Evolutionary conservation across 2,888 invertebrate genomes (phyloP).

Genomic region (Gymnocheta viridis): DNA sequence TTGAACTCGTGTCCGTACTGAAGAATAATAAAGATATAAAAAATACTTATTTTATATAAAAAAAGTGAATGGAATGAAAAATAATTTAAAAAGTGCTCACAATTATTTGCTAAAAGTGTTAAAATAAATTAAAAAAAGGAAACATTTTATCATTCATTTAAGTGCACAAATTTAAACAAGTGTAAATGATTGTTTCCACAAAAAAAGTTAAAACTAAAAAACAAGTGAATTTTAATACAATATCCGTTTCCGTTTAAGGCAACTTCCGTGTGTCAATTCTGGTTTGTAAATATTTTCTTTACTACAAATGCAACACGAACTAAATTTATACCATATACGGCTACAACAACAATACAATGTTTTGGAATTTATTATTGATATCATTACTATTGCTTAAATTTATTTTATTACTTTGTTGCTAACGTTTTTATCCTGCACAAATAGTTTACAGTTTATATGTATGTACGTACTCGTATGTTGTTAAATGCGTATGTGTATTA

Average conservation of each 20-base stretch:
- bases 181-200: slow-evolving; percentile 14
- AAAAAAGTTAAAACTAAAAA: slow-evolving; percentile 21
- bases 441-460: slow-evolving; percentile 8
- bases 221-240: slow-evolving; percentile 70
- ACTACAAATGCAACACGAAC: not conserved
- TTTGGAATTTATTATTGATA: slow-evolving; percentile 4
- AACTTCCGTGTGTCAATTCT: slow-evolving; percentile 67
- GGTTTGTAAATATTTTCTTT: slow-evolving; percentile 58
- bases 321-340: not conserved
- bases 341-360: not conserved
- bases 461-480: not conserved
- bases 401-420: not conserved
- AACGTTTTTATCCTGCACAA: not conserved
- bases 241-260: slow-evolving; percentile 70
- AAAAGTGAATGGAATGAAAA: not conserved
- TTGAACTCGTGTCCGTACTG: slow-evolving; percentile 59
- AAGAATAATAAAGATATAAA: slow-evolving; percentile 44
- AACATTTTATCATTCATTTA: not conserved
- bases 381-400: not conserved
- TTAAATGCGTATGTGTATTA: not conserved
- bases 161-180: slow-evolving; percentile 20
- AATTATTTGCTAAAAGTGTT: slow-evolving; percentile 6
- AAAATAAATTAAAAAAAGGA: not conserved
- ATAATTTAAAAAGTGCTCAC: not conserved
- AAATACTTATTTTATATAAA: slow-evolving; percentile 17